Evolutionary conservation across 2,888 invertebrate species (phyloP).

Genomic region (Agrilus cyanescens): DNA sequence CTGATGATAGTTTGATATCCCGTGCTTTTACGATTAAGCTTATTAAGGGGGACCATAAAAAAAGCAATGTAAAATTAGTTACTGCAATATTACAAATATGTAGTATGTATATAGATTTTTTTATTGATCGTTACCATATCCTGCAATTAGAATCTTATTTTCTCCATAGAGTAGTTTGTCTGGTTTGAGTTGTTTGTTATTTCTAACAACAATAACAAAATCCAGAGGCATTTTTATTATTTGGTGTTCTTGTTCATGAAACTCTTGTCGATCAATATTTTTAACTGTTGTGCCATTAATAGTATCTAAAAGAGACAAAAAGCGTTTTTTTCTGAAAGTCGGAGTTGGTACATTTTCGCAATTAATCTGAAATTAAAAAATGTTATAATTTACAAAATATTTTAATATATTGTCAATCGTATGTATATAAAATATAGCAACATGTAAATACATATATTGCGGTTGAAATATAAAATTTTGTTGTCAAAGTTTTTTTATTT

Average conservation of each 20-base stretch:
- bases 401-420: too few relatives aligned
- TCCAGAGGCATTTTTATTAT: conserved; percentile 41
- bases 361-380: not conserved
- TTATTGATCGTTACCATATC: conserved; percentile 34
- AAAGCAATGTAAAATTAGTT: too few relatives aligned
- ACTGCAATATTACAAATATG: too few relatives aligned
- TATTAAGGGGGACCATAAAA: too few relatives aligned
- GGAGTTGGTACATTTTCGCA: not conserved
- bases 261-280: conserved; percentile 7
- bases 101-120: too few relatives aligned
- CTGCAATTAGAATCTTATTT: conserved; percentile 43
- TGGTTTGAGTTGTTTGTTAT: conserved; percentile 41
- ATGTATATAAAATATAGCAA: too few relatives aligned
- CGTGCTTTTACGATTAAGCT: too few relatives aligned
- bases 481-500: too few relatives aligned
- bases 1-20: too few relatives aligned
- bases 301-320: not conserved
- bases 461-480: too few relatives aligned
- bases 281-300: conserved; percentile 6
- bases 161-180: conserved; percentile 55
- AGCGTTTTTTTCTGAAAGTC: not conserved
- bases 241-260: conserved; percentile 17
- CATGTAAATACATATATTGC: too few relatives aligned
- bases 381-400: too few relatives aligned
- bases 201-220: conserved; percentile 44